phyloP scores from a whole-genome alignment of 2,113 vertebrate genomes.

The Trogon surrucura region DNA sequence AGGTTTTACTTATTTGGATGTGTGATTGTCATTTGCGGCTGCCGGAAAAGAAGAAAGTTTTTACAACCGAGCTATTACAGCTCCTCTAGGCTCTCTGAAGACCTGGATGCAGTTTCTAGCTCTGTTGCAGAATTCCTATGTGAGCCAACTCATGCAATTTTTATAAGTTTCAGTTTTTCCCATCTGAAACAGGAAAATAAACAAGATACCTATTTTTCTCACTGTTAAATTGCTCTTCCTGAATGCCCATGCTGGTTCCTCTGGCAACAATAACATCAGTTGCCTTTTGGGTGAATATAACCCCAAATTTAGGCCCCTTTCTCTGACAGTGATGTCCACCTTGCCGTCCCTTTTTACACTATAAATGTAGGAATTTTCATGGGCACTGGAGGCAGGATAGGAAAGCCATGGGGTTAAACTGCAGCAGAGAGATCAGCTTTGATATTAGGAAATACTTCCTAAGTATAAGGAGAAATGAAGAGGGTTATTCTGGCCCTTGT shows the following conservation, averaged over 20 bases:
- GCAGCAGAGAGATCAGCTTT: background rate
- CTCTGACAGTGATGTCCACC: background rate
- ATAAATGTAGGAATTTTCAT: background rate
- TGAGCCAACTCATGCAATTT: conserved; percentile 6
- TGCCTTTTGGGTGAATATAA: background rate
- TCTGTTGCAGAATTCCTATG: background rate
- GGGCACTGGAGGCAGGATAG: background rate
- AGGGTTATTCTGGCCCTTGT: background rate
- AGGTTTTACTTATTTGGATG: background rate
- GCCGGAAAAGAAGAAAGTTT: background rate
- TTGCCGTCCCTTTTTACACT: background rate
- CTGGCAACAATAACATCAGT: background rate
- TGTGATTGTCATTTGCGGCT: background rate
- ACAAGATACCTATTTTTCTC: background rate
- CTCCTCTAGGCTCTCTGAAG: conserved; percentile 19
- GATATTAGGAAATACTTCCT: background rate
- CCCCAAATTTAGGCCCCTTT: background rate
- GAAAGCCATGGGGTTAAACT: background rate
- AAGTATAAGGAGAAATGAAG: background rate
- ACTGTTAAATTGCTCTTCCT: background rate
- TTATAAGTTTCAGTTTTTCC: background rate
- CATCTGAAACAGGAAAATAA: background rate
- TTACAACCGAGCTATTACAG: background rate
- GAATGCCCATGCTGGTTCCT: background rate
- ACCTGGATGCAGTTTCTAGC: background rate